A percentile compares a stretch with the other conserved stretches of the same genome.
Evolutionary conservation across 2,888 invertebrate genomes (phyloP).

Genomic region (Callimorpha dominula): DNA sequence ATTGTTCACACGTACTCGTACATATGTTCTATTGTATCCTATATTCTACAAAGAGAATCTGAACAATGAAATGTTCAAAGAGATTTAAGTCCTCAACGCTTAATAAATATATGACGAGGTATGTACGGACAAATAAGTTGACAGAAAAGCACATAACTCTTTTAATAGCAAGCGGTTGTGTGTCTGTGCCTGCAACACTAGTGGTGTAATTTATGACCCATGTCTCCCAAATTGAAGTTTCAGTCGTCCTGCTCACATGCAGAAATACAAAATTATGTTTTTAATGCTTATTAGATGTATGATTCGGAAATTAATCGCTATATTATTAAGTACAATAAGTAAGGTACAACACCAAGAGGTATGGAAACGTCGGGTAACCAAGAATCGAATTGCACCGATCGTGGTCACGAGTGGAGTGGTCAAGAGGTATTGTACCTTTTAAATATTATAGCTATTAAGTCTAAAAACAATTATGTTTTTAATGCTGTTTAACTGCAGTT

Average conservation of each 20-base stretch:
- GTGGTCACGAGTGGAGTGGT: too few relatives aligned
- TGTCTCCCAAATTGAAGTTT: background rate
- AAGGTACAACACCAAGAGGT: too few relatives aligned
- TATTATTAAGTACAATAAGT: too few relatives aligned
- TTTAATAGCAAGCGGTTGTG: too few relatives aligned
- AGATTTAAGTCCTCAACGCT: slow-evolving; percentile 19
- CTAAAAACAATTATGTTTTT: too few relatives aligned
- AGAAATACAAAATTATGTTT: background rate
- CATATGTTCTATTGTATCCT: slow-evolving; percentile 11
- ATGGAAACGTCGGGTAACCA: too few relatives aligned
- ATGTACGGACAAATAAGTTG: slow-evolving; percentile 1
- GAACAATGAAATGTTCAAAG: slow-evolving; percentile 33
- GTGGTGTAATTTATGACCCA: background rate
- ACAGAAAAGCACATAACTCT: background rate
- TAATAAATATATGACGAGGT: slow-evolving; percentile 30
- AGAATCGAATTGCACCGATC: too few relatives aligned
- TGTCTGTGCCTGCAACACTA: background rate
- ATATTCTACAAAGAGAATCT: slow-evolving; percentile 15
- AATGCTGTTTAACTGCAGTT: background rate
- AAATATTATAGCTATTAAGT: too few relatives aligned
- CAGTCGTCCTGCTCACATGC: background rate
- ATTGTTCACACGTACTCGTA: slow-evolving; percentile 35
- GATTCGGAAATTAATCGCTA: too few relatives aligned
- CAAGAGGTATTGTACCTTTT: too few relatives aligned
- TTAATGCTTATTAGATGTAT: too few relatives aligned